Percentiles rank a stretch among this genome's conserved stretches.
phyloP scores from a whole-genome alignment of 2,888 invertebrate species.

The Sesamia inferens region DNA sequence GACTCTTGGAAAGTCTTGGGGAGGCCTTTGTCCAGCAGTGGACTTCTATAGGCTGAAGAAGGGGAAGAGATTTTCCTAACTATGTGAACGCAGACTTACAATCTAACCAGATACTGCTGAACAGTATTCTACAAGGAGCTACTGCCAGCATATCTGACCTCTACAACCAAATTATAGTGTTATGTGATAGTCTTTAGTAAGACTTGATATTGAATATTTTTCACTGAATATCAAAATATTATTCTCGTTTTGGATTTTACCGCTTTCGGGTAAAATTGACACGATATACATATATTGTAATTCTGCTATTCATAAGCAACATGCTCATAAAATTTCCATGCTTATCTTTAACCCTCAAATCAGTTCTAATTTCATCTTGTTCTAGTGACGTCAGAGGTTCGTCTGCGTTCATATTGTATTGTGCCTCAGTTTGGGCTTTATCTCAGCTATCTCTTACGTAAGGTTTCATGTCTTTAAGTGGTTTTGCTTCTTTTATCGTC shows the following conservation, averaged over 20 bases:
- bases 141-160: no score
- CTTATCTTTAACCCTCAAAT: constrained; percentile 26
- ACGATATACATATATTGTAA: neutral
- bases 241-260: neutral
- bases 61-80: no score
- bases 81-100: no score
- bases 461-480: constrained; percentile 53
- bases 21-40: no score
- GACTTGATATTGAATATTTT: neutral
- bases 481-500: constrained; percentile 32
- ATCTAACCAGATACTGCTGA: no score
- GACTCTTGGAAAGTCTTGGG: no score
- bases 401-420: constrained; percentile 38
- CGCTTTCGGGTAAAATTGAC: neutral
- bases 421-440: constrained; percentile 32
- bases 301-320: neutral
- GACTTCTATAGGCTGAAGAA: no score
- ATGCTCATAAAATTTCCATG: neutral
- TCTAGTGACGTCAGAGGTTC: constrained; percentile 28
- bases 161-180: no score
- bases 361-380: constrained; percentile 28
- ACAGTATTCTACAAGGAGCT: no score
- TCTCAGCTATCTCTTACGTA: constrained; percentile 41
- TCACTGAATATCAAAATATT: neutral
- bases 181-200: no score